Base-by-base conservation (phyloP, 1,140 invertebrate species). In the Macrostomum lignano region DNA sequence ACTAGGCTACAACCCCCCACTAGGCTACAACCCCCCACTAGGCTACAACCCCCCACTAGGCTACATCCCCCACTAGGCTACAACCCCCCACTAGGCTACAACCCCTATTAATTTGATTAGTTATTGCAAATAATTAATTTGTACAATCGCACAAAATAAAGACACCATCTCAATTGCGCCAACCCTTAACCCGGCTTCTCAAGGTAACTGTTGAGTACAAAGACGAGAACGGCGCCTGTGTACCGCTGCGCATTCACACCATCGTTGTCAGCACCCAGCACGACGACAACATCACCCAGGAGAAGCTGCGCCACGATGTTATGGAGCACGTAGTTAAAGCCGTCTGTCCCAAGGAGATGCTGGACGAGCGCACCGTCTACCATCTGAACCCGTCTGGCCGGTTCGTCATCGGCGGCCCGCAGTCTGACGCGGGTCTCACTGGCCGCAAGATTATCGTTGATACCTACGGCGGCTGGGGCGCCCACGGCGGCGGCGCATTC, bases 401-500 rank as follows among this genome's bases (percentile, higher is more conserved):
- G 17, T 96, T 96, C 51, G 73, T 86, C 36, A 76, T 88, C 37
- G 56, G 82, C 39, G 84, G 84, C 42, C 84, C 84, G 43, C 74
- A 79, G 70, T 76, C 77, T 46, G 82, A 93, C 63, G 79, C 82
- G 36, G 82, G 82, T 42, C 64, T 93, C 33, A 93, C 82, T 23
- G 84, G 84, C 6, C 67, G 84, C 24, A 93, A 93, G 61, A 93
- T 93, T 40, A 93, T 93, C 46, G 82, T 93, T 14, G 84, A 93
- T 52, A 91, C 84, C n/a, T 93, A 93, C 48, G 84, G 84, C 32
- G 84, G 84, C 1, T 91, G 81, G 81, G 82, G 82, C 31, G 81
- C 81, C 26, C 82, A 93, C 54, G 84, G 84, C 35, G 84, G 84
- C 44, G 84, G 84, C 38, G 82, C 84, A 11, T 91, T 93, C 61